Base-by-base conservation (phyloP, 2,113 vertebrate genomes). In the Chaenogobius annularis region DNA sequence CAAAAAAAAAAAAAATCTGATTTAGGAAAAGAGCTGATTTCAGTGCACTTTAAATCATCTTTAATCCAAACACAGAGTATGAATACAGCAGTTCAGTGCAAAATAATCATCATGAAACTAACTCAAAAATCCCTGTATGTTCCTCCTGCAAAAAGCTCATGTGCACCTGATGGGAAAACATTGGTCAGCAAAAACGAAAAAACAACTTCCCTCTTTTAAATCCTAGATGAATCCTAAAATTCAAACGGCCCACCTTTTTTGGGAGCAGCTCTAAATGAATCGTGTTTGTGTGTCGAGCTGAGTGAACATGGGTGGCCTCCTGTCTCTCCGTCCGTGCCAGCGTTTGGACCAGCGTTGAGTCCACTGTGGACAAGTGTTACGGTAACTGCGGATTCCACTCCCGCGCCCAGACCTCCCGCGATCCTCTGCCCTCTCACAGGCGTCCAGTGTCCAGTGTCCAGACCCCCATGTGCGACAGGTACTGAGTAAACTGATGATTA, bases 221-320 rank as follows among this genome's bases (percentile, higher is more conserved):
- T 80, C 68, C 74, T n/a, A 71, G 75, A 12, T 47, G 59, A 50
- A 14, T 63, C 40, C 64, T 9, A 20, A 37, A 48, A 52, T 56
- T 81, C 61, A 67, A 74, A 68, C 55, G 37, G 46, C 46, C 54
- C 62, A 11, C 5, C 13, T 13, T 1, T 48, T 3, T 5, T 48
- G 12, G 3, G 47, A 48, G 47, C 47, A 17, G 5, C 1, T n/a
- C 54, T 23, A 13, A 69, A 78, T 84, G 70, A 89, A 82, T 74
- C 44, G 23, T 52, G 17, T 73, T 69, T 23, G 31, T 50, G n/a
- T 74, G 26, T 44, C 70, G 62, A 84, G 73, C 37, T 40, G 71
- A 85, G 64, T n/a, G 69, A 78, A 72, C 85, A 76, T 87, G 88
- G 87, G 87, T 88, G 88, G 86, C 85, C 50, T 52, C 86, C 85